Base-by-base conservation (phyloP, 2,797 vertebrate genomes). In the Trematomus bernacchii region DNA sequence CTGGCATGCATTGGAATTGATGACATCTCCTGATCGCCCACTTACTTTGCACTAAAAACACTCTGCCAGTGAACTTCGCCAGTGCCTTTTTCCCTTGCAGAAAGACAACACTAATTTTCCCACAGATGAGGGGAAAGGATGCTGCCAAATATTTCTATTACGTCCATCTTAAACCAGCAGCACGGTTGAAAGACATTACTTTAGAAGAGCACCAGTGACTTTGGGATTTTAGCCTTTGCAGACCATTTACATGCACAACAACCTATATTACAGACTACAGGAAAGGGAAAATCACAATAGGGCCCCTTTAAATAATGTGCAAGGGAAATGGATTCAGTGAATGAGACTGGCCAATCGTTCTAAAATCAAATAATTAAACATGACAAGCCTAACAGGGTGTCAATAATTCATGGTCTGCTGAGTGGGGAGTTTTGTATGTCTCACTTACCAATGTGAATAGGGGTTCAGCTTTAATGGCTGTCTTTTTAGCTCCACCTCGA, bases 11-110 rank as follows among this genome's bases (percentile, higher is more conserved):
- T 90, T 87, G 89, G 88, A 93, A 93, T 90, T 92, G 91, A 94
- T 93, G 91, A 92, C 88, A 91, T 92, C 89, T 92, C 80, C 85
- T 87, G 87, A 92, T 94, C 91, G 85, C 92, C 93, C 92, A 93
- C 89, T 91, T 93, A 85, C 79, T 91, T 84, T 82, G 83, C 83
- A 82, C 83, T 88, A 87, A 92, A 91, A 91, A 87, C 64, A 52
- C 75, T 93, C 85, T 84, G 62, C 77, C 71, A 63, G 74, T 89
- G 89, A 91, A 92, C 85, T 85, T 82, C n/a, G 9, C 63, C 74
- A 18, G 43, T 76, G 85, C 73, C 42, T 47, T 81, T 86, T 82
- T 37, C 74, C 75, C 64, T 74, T 76, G 5, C 81, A 81, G 73
- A 78, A 55, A 66, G 63, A 84, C 47, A 62, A 71, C 4, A 50